Base-by-base conservation (phyloP, 2,888 invertebrate species). In the Cantharis rustica region DNA sequence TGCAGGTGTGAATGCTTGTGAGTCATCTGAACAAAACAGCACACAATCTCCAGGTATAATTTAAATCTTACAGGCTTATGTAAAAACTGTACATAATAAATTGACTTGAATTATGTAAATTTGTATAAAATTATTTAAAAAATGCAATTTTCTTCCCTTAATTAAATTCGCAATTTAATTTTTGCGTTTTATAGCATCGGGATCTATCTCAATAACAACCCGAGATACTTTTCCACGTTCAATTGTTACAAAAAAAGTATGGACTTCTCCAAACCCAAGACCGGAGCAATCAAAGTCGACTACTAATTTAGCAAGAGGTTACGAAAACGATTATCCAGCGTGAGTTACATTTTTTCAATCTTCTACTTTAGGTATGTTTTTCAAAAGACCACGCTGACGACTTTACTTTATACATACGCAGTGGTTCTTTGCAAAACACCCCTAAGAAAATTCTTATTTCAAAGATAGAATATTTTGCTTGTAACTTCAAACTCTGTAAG, bases 151-250 rank as follows among this genome's bases (percentile, higher is more conserved):
- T 63, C 16, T 63, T 63, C 4, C 4, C 16, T 10, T 16, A 15
- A 63, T 63, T 63, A 11, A 63, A 16, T 63, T 63, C 17, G 13
- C 16, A 16, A 63, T 5, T 11, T 11, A 72, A 68, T 70, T 78
- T 77, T 71, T 11, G 13, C n/a, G 69, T 61, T 76, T 86, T 86
- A 69, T 86, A 88, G 88, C 88, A 69, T 88, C 88, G 81, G 88
- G 88, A 78, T 88, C 87, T 71, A 86, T 87, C 76, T 86, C 87
- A 66, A 84, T 87, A 80, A 86, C 85, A 76, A 84, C 86, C 76
- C 85, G 86, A 79, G 87, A 87, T 80, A 83, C 86, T 9, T 87
- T 87, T 81, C 86, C 87, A 27, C 84, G 86, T 82, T 81, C 83
- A 31, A 80, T 84, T 71, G 82, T 85, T 13, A 75, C 82, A 13